Conservation (phyloP, 1,140 invertebrate species). For the Rhynchophorus ferrugineus region DNA sequence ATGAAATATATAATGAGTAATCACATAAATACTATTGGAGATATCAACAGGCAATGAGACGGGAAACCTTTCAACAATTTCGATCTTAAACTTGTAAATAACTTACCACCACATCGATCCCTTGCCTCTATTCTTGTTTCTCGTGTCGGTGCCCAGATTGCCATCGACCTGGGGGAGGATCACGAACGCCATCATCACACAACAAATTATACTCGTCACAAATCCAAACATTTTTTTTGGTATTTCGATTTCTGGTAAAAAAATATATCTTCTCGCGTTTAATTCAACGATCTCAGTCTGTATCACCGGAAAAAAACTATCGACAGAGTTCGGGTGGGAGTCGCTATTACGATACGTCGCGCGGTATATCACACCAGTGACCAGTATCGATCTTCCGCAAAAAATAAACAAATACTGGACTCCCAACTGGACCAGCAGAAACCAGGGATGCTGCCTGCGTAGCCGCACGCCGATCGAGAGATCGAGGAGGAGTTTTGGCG, state of each 20-base stretch:
- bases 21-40: too few relatives aligned
- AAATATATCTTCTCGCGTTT: too few relatives aligned
- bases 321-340: too few relatives aligned
- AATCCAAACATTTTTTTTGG: slow-evolving; percentile 10
- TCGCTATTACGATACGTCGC: slow-evolving; percentile 7
- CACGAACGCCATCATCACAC: too few relatives aligned
- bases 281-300: too few relatives aligned
- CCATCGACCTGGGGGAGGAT: slow-evolving; percentile 20
- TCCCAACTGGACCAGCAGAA: slow-evolving; percentile 29
- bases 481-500: slow-evolving; percentile 35
- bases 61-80: slow-evolving; percentile 16
- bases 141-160: slow-evolving; percentile 25
- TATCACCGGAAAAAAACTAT: too few relatives aligned
- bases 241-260: too few relatives aligned
- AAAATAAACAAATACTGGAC: slow-evolving; percentile 41
- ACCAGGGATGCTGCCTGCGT: slow-evolving; percentile 32
- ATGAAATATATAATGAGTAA: too few relatives aligned
- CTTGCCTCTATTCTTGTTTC: slow-evolving; percentile 47
- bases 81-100: too few relatives aligned
- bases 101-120: slow-evolving; percentile 53
- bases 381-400: slow-evolving; percentile 29
- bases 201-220: slow-evolving; percentile 15
- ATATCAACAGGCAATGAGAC: slow-evolving; percentile 16
- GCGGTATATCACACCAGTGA: slow-evolving; percentile 20
- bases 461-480: slow-evolving; percentile 5